Evolutionary conservation across 2,113 vertebrate species (phyloP).

Genomic region (Perca schrenkii): DNA sequence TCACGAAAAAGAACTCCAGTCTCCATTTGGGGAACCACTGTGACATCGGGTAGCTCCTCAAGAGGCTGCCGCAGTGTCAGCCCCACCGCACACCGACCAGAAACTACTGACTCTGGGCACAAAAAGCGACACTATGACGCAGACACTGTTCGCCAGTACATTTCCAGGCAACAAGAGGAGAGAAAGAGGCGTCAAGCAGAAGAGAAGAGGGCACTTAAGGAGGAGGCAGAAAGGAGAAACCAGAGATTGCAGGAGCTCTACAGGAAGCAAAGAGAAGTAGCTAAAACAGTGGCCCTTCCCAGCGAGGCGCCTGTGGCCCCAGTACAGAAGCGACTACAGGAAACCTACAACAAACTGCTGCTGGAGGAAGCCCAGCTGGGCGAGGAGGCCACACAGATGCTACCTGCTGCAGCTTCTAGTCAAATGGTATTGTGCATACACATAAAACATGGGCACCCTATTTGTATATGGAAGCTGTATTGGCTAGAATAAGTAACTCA

Average conservation of each 20-base stretch:
- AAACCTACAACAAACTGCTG: slow-evolving; percentile 91
- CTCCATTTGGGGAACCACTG: slow-evolving; percentile 59
- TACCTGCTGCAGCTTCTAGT: slow-evolving; percentile 23
- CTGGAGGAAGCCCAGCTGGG: slow-evolving; percentile 84
- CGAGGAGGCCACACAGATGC: slow-evolving; percentile 68
- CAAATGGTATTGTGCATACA: slow-evolving; percentile 43
- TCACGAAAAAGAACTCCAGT: slow-evolving; percentile 66
- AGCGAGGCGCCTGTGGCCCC: slow-evolving; percentile 74
- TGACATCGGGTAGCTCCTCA: slow-evolving; percentile 6
- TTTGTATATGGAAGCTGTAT: not conserved
- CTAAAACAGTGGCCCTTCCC: slow-evolving; percentile 63
- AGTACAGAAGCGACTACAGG: slow-evolving; percentile 81
- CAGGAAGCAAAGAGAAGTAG: slow-evolving; percentile 87
- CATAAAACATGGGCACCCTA: not conserved
- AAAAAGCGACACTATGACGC: slow-evolving; percentile 95
- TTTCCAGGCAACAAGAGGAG: slow-evolving; percentile 92
- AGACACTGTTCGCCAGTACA: slow-evolving; percentile 92
- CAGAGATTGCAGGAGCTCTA: slow-evolving; percentile 96
- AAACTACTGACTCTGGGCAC: slow-evolving; percentile 69
- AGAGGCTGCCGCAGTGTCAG: slow-evolving; percentile 86
- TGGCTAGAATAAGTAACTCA: not conserved
- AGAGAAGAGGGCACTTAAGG: slow-evolving; percentile 90
- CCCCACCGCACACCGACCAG: slow-evolving; percentile 85
- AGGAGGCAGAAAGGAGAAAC: slow-evolving; percentile 83
- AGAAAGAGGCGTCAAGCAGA: slow-evolving; percentile 91